phyloP scores from a whole-genome alignment of 2,113 vertebrate species.

The Gymnobelideus leadbeateri region DNA sequence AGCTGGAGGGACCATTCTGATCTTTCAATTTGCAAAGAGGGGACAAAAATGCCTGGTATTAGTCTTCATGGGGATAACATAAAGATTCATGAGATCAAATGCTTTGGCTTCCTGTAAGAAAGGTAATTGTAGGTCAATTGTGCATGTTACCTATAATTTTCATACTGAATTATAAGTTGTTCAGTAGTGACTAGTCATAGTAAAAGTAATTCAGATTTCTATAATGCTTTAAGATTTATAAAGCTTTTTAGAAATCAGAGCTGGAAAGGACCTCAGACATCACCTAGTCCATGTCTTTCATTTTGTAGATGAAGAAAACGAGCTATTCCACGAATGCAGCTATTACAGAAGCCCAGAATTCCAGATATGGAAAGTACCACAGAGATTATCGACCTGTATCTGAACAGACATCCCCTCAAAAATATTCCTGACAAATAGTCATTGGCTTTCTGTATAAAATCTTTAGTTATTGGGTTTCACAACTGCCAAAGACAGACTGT shows the following conservation, averaged over 20 bases:
- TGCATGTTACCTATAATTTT: conserved; percentile 15
- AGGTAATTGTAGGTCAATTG: background rate
- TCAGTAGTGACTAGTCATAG: background rate
- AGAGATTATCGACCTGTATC: background rate
- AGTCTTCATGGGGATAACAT: background rate
- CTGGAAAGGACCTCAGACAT: background rate
- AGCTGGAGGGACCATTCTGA: background rate
- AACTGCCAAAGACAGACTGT: background rate
- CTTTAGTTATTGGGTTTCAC: background rate
- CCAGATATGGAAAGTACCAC: background rate
- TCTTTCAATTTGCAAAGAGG: background rate
- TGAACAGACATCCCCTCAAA: background rate
- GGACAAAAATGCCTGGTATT: background rate
- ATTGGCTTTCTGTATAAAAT: background rate
- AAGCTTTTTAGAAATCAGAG: background rate
- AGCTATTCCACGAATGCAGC: background rate
- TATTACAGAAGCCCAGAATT: background rate
- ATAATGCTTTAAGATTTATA: background rate
- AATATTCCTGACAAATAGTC: background rate
- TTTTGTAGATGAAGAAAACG: background rate
- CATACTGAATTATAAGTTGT: background rate
- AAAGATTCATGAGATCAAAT: background rate
- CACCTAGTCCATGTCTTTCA: background rate
- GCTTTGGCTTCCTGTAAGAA: conserved; percentile 32
- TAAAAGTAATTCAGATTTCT: background rate